Evolutionary conservation across 2,113 vertebrate species (phyloP).

Genomic region (Chionodraco myersi): DNA sequence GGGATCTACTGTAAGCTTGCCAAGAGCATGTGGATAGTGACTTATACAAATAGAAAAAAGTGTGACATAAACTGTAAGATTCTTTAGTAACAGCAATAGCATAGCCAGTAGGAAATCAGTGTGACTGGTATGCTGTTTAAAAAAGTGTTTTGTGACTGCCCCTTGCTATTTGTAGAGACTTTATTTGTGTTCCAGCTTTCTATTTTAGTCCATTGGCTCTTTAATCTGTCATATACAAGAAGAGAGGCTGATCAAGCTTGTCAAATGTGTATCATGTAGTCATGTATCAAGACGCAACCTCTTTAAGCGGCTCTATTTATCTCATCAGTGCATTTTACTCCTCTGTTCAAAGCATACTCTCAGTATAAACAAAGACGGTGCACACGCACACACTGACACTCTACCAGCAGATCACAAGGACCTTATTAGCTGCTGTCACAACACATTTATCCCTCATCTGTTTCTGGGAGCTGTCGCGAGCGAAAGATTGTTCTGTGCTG

Average conservation of each 20-base stretch:
- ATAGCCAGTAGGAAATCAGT: slow-evolving; percentile 12
- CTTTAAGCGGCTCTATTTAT: slow-evolving; percentile 38
- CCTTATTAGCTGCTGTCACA: slow-evolving; percentile 87
- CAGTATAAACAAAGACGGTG: slow-evolving; percentile 17
- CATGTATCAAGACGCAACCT: slow-evolving; percentile 38
- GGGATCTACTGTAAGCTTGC: slow-evolving; percentile 1
- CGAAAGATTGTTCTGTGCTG: slow-evolving; percentile 81
- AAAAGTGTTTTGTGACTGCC: slow-evolving; percentile 13
- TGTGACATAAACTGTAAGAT: not conserved
- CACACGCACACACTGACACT: slow-evolving; percentile 23
- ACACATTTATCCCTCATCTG: slow-evolving; percentile 86
- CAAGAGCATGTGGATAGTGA: not conserved
- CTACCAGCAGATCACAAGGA: slow-evolving; percentile 69
- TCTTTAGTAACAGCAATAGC: not conserved
- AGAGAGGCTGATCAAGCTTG: slow-evolving; percentile 61
- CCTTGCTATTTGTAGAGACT: slow-evolving; percentile 60
- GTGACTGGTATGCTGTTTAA: slow-evolving; percentile 5
- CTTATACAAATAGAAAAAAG: not conserved
- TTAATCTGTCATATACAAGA: slow-evolving; percentile 60
- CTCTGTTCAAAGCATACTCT: slow-evolving; percentile 30
- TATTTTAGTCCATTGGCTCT: slow-evolving; percentile 60
- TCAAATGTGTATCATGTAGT: slow-evolving; percentile 47
- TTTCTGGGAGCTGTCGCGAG: slow-evolving; percentile 77
- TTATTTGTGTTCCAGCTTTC: slow-evolving; percentile 49
- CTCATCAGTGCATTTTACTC: slow-evolving; percentile 41